These are phyloP conservation scores for Sebastes fasciatus DNA, from an alignment of 2,113 vertebrate genomes.

Conservation along the genomic window DNA sequence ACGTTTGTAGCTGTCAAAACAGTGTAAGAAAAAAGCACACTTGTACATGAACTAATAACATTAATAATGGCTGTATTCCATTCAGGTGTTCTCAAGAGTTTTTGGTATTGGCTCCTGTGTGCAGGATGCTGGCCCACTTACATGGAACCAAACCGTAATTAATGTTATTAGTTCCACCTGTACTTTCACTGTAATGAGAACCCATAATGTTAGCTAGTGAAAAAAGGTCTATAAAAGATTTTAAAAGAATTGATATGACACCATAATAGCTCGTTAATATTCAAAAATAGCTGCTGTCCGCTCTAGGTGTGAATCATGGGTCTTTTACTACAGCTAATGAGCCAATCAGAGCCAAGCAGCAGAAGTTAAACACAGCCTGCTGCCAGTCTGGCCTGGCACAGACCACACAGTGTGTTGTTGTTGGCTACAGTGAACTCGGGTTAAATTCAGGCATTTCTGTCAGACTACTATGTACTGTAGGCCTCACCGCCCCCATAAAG, in stretches of 20 bases:
- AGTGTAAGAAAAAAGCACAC: neutral
- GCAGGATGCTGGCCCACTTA: neutral
- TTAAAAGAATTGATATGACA: neutral
- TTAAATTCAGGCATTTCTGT: conserved; percentile 31
- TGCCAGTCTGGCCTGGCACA: conserved; percentile 12
- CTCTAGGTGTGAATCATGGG: neutral
- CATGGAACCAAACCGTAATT: conserved; percentile 30
- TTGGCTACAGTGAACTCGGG: conserved; percentile 13
- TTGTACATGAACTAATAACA: conserved; percentile 28
- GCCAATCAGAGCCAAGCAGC: conserved; percentile 10
- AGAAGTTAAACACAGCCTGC: neutral
- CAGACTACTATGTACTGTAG: conserved; percentile 3
- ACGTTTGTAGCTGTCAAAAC: conserved; percentile 26
- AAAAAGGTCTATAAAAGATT: neutral
- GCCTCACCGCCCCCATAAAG: conserved; percentile 48
- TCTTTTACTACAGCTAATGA: neutral
- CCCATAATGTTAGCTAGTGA: neutral
- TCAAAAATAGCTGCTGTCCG: neutral
- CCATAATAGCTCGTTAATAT: neutral
- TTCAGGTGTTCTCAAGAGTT: conserved; percentile 7
- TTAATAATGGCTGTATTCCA: conserved; percentile 32
- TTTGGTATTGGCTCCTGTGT: no score
- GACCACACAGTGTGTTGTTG: neutral
- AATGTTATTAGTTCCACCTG: conserved; percentile 39
- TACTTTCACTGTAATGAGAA: neutral